Conservation (phyloP, 1,140 invertebrate species). For the Plectus sambesii region DNA sequence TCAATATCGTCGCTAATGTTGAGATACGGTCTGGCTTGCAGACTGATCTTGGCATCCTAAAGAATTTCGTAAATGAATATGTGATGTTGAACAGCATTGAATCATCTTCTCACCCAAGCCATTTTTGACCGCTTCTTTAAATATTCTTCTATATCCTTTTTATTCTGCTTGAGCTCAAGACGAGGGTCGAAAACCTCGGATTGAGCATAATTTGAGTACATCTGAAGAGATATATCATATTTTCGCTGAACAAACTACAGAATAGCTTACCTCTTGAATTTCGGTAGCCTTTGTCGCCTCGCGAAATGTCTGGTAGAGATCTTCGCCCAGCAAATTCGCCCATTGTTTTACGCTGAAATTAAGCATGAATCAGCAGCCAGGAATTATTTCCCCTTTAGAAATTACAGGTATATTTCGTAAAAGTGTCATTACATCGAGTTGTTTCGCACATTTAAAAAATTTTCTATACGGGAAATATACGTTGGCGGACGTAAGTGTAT, state of each 20-base stretch:
- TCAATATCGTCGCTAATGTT: slow-evolving; percentile 25
- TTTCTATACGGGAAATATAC: no score
- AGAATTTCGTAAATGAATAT: slow-evolving; percentile 10
- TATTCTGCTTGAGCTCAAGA: slow-evolving; percentile 32
- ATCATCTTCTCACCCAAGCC: slow-evolving; percentile 33
- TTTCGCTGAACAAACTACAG: slow-evolving; percentile 4
- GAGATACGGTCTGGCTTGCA: slow-evolving; percentile 27
- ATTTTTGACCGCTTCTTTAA: slow-evolving; percentile 36
- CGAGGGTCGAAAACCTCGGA: slow-evolving; percentile 39
- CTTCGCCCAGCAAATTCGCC: slow-evolving; percentile 23
- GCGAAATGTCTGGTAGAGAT: slow-evolving; percentile 28
- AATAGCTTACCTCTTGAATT: slow-evolving; percentile 27
- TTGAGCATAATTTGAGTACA: slow-evolving; percentile 31
- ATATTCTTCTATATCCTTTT: slow-evolving; percentile 37
- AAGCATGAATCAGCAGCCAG: no score
- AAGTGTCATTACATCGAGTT: no score
- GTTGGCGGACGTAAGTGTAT: no score
- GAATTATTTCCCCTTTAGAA: no score
- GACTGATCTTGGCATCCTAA: slow-evolving; percentile 39
- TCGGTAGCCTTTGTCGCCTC: slow-evolving; percentile 32
- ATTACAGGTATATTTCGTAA: no score
- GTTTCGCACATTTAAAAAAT: no score
- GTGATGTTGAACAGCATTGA: slow-evolving; percentile 22
- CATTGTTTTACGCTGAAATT: slow-evolving; percentile 86
- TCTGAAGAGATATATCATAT: slow-evolving; percentile 15